A percentile compares a stretch with the other conserved stretches of the same genome.
These are phyloP conservation scores for Grammomys surdaster DNA, from an alignment of 2,113 vertebrate species.

Conservation along the genomic window DNA sequence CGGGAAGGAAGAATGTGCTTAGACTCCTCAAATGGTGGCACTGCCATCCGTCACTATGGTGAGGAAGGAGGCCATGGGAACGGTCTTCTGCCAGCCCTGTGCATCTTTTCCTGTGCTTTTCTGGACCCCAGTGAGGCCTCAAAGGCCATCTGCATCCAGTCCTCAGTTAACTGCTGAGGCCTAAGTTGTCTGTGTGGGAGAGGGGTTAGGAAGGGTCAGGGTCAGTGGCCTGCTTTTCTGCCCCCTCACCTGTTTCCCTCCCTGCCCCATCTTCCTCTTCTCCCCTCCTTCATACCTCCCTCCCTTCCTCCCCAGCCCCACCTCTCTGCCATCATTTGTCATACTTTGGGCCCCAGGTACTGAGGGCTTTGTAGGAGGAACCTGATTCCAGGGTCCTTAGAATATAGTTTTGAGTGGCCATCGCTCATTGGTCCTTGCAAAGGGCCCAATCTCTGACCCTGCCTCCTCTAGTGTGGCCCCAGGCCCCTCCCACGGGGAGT, in stretches of 20 bases:
- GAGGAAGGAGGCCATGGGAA: not conserved
- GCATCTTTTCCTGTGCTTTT: not conserved
- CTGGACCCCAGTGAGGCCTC: not conserved
- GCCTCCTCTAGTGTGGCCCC: not conserved
- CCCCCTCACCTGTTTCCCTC: rapidly evolving
- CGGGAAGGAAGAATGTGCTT: not conserved
- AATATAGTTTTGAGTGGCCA: not conserved
- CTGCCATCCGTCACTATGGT: not conserved
- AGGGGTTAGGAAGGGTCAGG: not conserved
- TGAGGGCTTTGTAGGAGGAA: not conserved
- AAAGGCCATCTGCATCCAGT: not conserved
- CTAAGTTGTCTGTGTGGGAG: not conserved
- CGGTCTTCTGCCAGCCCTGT: not conserved
- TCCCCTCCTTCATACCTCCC: not conserved
- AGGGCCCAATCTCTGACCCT: not conserved
- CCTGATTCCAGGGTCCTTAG: not conserved
- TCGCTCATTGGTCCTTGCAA: not conserved
- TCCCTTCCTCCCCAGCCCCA: rapidly evolving
- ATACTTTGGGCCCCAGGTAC: not conserved
- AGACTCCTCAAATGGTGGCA: too few relatives aligned
- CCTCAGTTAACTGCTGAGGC: not conserved
- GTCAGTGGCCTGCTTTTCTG: slow-evolving; percentile 16
- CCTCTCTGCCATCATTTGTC: rapidly evolving
- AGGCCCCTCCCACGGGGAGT: not conserved
- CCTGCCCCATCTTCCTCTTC: not conserved